A percentile compares a stretch with the other conserved stretches of the same genome.
Conservation (phyloP, 2,113 vertebrate species). For the Tachuris rubrigastra region DNA sequence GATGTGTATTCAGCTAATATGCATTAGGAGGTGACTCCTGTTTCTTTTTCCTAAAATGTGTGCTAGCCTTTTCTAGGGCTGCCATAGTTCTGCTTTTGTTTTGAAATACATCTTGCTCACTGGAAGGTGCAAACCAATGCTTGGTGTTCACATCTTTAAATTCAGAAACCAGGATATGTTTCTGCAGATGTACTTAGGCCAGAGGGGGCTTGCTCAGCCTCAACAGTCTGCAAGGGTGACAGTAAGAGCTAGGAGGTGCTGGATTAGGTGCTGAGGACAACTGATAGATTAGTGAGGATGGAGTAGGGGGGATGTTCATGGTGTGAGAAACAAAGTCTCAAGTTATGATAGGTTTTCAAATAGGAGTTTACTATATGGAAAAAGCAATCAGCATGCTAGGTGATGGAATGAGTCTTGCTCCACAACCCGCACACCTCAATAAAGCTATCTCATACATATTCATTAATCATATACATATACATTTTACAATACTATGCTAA, state of each 20-base stretch:
- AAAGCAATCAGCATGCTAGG: no score
- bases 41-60: not conserved
- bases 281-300: not conserved
- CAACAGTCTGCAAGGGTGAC: fast-evolving
- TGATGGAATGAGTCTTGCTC: no score
- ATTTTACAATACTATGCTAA: no score
- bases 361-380: no score
- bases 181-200: not conserved
- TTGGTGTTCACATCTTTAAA: not conserved
- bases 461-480: no score
- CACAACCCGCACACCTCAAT: no score
- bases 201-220: not conserved
- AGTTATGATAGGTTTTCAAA: no score
- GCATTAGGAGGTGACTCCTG: not conserved
- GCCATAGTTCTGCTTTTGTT: not conserved
- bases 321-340: no score
- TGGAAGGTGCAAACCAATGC: not conserved
- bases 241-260: not conserved
- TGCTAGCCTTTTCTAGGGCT: not conserved
- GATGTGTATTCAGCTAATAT: not conserved
- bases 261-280: not conserved
- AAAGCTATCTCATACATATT: no score
- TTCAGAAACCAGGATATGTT: not conserved
- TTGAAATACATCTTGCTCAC: not conserved
- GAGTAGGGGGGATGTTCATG: not conserved